Evolutionary conservation across 2,888 invertebrate species (phyloP).

Genomic region (Uloborus plumipes): DNA sequence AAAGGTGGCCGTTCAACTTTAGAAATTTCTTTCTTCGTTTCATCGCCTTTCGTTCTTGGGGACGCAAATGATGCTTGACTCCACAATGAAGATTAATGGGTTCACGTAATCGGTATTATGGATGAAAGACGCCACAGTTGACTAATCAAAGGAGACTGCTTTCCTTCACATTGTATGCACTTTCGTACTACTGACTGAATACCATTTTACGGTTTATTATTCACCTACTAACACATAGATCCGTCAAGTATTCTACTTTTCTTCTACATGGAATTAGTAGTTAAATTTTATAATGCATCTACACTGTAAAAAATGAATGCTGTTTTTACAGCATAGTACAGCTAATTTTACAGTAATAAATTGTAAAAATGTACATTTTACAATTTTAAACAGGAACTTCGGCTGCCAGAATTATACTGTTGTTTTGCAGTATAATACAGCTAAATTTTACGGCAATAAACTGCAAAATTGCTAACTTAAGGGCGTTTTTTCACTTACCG

Average conservation of each 20-base stretch:
- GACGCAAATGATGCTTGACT: constrained; percentile 47
- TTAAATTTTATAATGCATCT: too few species aligned
- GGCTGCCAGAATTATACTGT: too few species aligned
- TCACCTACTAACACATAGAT: constrained; percentile 47
- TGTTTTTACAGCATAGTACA: too few species aligned
- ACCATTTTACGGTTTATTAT: constrained; percentile 26
- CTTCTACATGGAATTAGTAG: too few species aligned
- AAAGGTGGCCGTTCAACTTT: constrained; percentile 42
- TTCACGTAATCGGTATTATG: neutral
- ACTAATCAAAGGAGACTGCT: constrained; percentile 20
- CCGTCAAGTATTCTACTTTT: neutral
- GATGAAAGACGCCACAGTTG: constrained; percentile 12
- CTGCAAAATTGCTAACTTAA: too few species aligned
- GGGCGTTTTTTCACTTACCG: too few species aligned
- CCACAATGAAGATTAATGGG: neutral
- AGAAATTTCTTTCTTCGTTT: constrained; percentile 7
- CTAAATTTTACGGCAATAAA: too few species aligned
- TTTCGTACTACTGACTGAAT: constrained; percentile 23
- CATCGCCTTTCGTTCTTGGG: constrained; percentile 5
- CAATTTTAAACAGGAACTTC: too few species aligned
- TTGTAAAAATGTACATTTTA: too few species aligned
- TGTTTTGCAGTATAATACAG: too few species aligned
- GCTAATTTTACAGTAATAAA: too few species aligned
- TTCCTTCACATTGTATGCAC: neutral
- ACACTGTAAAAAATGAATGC: too few species aligned